Percentiles rank a stretch among this genome's conserved stretches.
These are phyloP conservation scores for Bibio marci DNA, from an alignment of 2,888 invertebrate species.

Conservation along the genomic window DNA sequence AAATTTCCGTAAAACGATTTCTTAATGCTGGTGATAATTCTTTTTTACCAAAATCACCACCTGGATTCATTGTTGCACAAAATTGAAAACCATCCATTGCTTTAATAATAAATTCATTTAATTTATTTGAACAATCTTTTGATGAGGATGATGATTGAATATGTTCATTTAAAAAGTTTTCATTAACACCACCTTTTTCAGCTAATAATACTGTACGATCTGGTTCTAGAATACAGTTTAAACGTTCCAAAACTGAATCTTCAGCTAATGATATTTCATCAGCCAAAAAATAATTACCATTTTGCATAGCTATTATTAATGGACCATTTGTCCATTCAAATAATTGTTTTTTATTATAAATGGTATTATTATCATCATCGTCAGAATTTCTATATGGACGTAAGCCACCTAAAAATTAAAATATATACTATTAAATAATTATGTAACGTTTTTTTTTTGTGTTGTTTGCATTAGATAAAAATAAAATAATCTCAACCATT, in stretches of 20 bases:
- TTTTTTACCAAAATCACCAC: conserved; percentile 98
- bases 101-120: conserved; percentile 39
- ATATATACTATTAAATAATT: too few relatives aligned
- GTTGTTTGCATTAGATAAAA: too few relatives aligned
- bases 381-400: conserved; percentile 59
- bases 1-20: conserved; percentile 97
- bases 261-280: conserved; percentile 99
- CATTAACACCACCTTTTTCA: conserved; percentile 63
- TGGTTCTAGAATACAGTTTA: conserved; percentile 90
- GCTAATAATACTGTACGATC: conserved; percentile 80
- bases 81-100: conserved; percentile 70
- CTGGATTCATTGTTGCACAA: conserved; percentile 98
- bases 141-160: conserved; percentile 6
- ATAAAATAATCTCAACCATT: too few relatives aligned
- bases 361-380: conserved; percentile 6
- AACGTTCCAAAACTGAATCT: conserved; percentile 90
- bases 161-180: conserved; percentile 25
- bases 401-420: conserved; percentile 78
- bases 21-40: conserved; percentile 93
- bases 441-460: too few relatives aligned
- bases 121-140: conserved; percentile 10
- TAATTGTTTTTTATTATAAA: conserved; percentile 32
- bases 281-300: conserved; percentile 77
- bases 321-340: conserved; percentile 99
- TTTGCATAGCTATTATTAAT: conserved; percentile 74